These are phyloP conservation scores for Hypomesus transpacificus DNA, from an alignment of 2,113 vertebrate species.

Conservation along the genomic window DNA sequence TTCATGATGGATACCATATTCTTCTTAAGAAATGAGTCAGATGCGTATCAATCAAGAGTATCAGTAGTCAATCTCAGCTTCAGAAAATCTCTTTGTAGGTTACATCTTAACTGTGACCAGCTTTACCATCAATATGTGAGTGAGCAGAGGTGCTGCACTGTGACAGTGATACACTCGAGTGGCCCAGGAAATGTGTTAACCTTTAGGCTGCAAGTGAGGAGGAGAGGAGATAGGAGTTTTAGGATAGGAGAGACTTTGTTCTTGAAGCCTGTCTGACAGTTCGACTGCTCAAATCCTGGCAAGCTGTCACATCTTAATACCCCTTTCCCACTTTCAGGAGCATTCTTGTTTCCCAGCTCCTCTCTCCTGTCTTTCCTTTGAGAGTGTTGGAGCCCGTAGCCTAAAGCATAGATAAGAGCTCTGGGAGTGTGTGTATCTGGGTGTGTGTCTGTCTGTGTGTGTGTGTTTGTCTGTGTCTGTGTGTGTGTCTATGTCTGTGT, in stretches of 20 bases:
- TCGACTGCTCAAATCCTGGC: background rate
- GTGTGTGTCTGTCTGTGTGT: background rate
- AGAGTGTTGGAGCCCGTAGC: constrained; percentile 21
- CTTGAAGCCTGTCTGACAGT: background rate
- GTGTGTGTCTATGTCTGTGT: background rate
- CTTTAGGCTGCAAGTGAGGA: background rate
- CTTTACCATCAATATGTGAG: background rate
- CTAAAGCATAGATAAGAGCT: constrained; percentile 41
- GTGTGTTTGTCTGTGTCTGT: background rate
- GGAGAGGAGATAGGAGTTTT: background rate
- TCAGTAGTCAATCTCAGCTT: no score
- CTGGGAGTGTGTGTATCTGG: constrained; percentile 9
- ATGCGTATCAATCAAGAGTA: no score
- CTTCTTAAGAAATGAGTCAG: no score
- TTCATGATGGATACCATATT: no score
- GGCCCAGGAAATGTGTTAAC: no score
- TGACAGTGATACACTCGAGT: background rate
- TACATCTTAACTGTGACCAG: no score
- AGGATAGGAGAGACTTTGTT: no score
- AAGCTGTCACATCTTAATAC: background rate
- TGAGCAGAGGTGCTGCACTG: background rate
- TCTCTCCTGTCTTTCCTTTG: constrained; percentile 11
- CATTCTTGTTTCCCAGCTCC: background rate
- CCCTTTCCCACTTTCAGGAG: background rate
- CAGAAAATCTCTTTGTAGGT: no score